Evolutionary conservation across 2,888 invertebrate species (phyloP).

Genomic region (Malacosoma neustria): DNA sequence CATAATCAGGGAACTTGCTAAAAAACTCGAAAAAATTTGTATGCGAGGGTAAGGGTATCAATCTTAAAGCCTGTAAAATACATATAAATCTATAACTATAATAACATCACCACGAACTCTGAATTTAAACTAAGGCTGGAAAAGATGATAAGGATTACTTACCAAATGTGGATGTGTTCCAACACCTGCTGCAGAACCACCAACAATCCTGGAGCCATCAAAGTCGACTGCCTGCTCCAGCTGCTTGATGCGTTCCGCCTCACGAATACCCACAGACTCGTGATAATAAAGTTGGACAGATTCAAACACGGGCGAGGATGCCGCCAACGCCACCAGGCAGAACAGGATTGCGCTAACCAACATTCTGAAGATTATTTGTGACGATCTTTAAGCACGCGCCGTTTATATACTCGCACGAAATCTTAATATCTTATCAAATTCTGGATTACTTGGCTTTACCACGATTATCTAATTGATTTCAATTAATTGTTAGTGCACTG

Average conservation of each 20-base stretch:
- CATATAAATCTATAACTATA: too few species aligned
- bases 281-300: slow-evolving; percentile 21
- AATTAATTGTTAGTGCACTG: too few species aligned
- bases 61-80: too few species aligned
- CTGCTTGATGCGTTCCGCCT: slow-evolving; percentile 21
- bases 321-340: slow-evolving; percentile 7
- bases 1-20: too few species aligned
- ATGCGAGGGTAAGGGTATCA: too few species aligned
- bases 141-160: too few species aligned
- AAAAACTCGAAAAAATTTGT: too few species aligned
- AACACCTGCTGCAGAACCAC: too few species aligned
- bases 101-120: too few species aligned
- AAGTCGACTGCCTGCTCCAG: slow-evolving; percentile 18
- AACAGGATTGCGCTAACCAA: neutral
- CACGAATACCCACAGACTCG: slow-evolving; percentile 21
- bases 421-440: neutral
- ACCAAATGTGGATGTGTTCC: slow-evolving; percentile 23
- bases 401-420: neutral
- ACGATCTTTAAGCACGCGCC: neutral
- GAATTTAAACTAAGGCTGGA: too few species aligned
- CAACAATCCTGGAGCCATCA: too few species aligned
- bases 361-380: neutral
- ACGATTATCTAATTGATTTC: neutral
- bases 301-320: slow-evolving; percentile 13
- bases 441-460: neutral